Conservation (phyloP, 2,888 invertebrate species). For the Morpho deidamia region DNA sequence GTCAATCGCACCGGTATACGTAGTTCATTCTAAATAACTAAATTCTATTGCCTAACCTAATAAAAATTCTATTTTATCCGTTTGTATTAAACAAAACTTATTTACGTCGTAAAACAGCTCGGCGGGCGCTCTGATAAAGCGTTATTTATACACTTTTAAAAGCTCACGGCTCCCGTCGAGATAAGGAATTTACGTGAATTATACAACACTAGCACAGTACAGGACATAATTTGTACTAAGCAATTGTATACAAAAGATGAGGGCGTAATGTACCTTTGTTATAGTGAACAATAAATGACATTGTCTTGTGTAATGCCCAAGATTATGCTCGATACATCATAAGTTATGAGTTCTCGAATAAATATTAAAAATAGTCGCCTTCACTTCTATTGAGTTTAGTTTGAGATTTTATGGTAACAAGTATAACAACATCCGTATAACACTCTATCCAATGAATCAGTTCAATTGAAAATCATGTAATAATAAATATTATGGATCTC, state of each 20-base stretch:
- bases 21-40: background rate
- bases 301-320: background rate
- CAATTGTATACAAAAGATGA: conserved; percentile 15
- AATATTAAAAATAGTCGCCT: too few relatives aligned
- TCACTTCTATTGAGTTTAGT: too few relatives aligned
- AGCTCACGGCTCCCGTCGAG: conserved; percentile 45
- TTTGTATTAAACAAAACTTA: conserved; percentile 15
- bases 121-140: conserved; percentile 39
- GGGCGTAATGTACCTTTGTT: conserved; percentile 15
- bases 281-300: background rate
- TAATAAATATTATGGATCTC: too few relatives aligned
- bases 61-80: conserved; percentile 11
- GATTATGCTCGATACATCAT: background rate
- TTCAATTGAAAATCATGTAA: too few relatives aligned
- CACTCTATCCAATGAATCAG: too few relatives aligned
- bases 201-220: conserved; percentile 33
- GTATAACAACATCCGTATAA: too few relatives aligned
- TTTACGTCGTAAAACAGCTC: conserved; percentile 32
- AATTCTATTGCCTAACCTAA: background rate
- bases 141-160: conserved; percentile 51
- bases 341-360: too few relatives aligned
- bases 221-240: conserved; percentile 19
- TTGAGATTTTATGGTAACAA: too few relatives aligned
- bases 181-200: conserved; percentile 57
- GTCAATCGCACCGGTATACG: background rate